phyloP scores from a whole-genome alignment of 2,113 vertebrate genomes.

The Oryzias melastigma region DNA sequence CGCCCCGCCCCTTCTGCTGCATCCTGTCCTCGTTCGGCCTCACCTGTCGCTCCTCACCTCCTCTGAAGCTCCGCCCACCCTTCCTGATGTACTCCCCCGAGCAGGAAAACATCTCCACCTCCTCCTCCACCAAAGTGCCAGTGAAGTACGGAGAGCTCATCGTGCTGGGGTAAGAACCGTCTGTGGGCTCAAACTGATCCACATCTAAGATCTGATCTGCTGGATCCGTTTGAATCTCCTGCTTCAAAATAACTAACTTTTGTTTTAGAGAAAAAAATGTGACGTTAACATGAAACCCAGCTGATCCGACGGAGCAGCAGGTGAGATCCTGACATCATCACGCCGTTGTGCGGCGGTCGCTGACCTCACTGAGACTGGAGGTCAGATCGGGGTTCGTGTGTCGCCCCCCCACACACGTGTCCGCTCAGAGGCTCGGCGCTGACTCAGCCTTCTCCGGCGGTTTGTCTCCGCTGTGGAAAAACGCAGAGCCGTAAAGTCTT shows the following conservation, averaged over 20 bases:
- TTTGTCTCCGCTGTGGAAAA: slow-evolving; percentile 56
- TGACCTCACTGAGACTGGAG: no score
- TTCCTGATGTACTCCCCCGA: slow-evolving; percentile 97
- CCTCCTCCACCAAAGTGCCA: slow-evolving; percentile 94
- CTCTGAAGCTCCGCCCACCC: slow-evolving; percentile 70
- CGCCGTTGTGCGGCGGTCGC: no score
- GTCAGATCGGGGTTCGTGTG: no score
- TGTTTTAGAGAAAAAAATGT: no score
- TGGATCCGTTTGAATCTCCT: no score
- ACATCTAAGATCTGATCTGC: no score
- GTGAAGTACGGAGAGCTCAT: slow-evolving; percentile 99
- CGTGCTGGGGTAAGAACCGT: slow-evolving; percentile 90
- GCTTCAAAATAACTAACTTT: no score
- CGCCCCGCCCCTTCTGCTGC: slow-evolving; percentile 27
- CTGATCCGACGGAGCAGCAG: no score
- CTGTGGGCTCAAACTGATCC: no score
- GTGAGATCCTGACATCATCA: no score
- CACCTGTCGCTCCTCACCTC: slow-evolving; percentile 26
- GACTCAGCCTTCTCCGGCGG: slow-evolving; percentile 59
- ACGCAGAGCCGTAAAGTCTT: slow-evolving; percentile 49
- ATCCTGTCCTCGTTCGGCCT: slow-evolving; percentile 33
- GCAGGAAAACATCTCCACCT: slow-evolving; percentile 95
- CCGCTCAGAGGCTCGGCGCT: slow-evolving; percentile 32
- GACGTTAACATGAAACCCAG: no score
- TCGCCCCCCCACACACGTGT: no score